Conservation (phyloP, 2,888 invertebrate genomes). For the Amphipyra berbera region DNA sequence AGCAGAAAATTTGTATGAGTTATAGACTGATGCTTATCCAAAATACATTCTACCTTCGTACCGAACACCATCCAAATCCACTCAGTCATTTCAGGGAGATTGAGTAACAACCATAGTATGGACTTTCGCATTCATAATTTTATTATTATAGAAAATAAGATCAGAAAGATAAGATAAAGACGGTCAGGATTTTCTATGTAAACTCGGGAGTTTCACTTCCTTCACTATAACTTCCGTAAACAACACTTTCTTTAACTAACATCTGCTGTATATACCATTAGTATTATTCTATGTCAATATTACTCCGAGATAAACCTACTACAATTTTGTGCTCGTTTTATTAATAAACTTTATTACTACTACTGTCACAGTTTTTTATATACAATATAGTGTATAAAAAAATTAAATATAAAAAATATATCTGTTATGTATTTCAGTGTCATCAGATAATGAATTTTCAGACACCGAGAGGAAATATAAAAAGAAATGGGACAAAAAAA, state of each 20-base stretch:
- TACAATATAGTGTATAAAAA: not conserved
- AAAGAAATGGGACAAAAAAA: constrained; percentile 20
- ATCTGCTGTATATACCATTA: constrained; percentile 29
- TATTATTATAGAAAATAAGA: too few relatives aligned
- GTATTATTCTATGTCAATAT: constrained; percentile 13
- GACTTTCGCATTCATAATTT: too few relatives aligned
- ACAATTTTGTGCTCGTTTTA: not conserved
- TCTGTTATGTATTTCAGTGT: constrained; percentile 3
- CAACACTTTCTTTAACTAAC: constrained; percentile 48
- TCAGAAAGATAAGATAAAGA: not conserved
- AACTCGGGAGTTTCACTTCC: constrained; percentile 46
- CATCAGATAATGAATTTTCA: constrained; percentile 10
- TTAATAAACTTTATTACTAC: not conserved
- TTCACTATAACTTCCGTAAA: constrained; percentile 63
- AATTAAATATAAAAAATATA: not conserved
- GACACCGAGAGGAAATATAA: constrained; percentile 8
- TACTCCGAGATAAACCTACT: not conserved
- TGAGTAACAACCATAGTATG: too few relatives aligned
- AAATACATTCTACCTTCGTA: too few relatives aligned
- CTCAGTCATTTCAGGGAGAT: too few relatives aligned
- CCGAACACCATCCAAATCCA: too few relatives aligned
- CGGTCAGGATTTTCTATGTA: constrained; percentile 25
- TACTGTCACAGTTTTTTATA: too few relatives aligned
- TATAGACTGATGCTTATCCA: too few relatives aligned
- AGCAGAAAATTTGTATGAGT: not conserved